Base-by-base conservation (phyloP, 2,113 vertebrate species). In the Equus przewalskii region DNA sequence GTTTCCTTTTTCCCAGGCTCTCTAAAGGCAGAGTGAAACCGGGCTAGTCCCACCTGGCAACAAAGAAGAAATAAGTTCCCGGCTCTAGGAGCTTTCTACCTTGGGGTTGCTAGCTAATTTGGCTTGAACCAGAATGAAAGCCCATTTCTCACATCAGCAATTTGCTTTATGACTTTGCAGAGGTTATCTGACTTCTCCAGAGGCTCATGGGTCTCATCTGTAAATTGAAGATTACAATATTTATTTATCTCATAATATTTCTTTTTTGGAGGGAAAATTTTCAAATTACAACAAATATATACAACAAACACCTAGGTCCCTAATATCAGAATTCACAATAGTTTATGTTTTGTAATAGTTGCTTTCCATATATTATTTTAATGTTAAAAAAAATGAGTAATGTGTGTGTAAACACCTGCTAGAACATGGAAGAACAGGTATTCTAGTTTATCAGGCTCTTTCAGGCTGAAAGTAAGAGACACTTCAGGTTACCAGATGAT, bases 191-290 rank as follows among this genome's bases (percentile, higher is more conserved):
- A 22, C 7, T 12, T 87, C 24, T 80, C 49, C 60, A 12, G 28
- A 70, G 36, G 1, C 16, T 76, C 7, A 16, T 14, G 30, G 78
- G 15, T 72, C 33, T 58, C 51, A 65, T 44, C n/a, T 90, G 28
- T 46, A 49, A 88, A 89, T 73, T 80, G 10, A 10, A 22, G 9
- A 73, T 51, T 89, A 67, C 13, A 51, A 30, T 54, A 69, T 91
- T 88, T 79, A 56, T 56, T 84, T 72, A 24, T 91, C 62, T 90
- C 49, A 22, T 92, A 54, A 36, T 65, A 69, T 19, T 93, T 93
- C 36, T 76, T 36, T 95, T 79, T 41, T 3, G 16, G 18, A 18
- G 22, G 21, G 5, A 62, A 54, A 46, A 69, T 78, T 92, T 36
- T 26, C 41, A 84, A 82, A 62, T 73, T 56, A 79, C 22, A 89